Evolutionary conservation across 2,888 invertebrate genomes (phyloP).

Genomic region (Cepaea hortensis): DNA sequence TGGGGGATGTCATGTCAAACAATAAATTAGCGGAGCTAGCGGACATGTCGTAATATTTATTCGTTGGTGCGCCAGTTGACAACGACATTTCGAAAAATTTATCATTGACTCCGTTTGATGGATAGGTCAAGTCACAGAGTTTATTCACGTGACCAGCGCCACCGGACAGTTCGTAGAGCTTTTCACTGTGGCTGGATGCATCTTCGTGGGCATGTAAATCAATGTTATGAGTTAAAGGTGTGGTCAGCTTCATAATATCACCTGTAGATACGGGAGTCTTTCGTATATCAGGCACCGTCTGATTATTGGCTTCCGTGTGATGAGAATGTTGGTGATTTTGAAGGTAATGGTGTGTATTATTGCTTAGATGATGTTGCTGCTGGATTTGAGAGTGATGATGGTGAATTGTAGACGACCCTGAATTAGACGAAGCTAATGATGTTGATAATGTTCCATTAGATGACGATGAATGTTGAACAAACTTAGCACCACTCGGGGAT

Average conservation of each 20-base stretch:
- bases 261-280: constrained; percentile 25
- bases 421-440: constrained; percentile 8
- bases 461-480: constrained; percentile 20
- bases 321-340: constrained; percentile 31
- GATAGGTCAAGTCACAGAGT: constrained; percentile 8
- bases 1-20: constrained; percentile 33
- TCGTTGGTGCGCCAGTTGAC: constrained; percentile 20
- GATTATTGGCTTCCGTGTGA: constrained; percentile 32
- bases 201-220: constrained; percentile 24
- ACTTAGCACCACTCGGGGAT: constrained; percentile 3
- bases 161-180: constrained; percentile 26
- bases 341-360: constrained; percentile 28
- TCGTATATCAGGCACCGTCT: background rate
- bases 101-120: constrained; percentile 16
- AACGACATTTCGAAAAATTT: constrained; percentile 37
- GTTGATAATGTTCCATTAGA: background rate
- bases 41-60: constrained; percentile 44
- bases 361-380: constrained; percentile 22
- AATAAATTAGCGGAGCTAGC: constrained; percentile 15
- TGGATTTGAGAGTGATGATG: constrained; percentile 41
- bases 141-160: constrained; percentile 8
- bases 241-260: constrained; percentile 27
- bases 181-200: constrained; percentile 1
- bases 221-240: constrained; percentile 36
- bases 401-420: constrained; percentile 29